These are phyloP conservation scores for Hoplostethus atlanticus DNA, from an alignment of 2,797 vertebrate species.

Conservation along the genomic window DNA sequence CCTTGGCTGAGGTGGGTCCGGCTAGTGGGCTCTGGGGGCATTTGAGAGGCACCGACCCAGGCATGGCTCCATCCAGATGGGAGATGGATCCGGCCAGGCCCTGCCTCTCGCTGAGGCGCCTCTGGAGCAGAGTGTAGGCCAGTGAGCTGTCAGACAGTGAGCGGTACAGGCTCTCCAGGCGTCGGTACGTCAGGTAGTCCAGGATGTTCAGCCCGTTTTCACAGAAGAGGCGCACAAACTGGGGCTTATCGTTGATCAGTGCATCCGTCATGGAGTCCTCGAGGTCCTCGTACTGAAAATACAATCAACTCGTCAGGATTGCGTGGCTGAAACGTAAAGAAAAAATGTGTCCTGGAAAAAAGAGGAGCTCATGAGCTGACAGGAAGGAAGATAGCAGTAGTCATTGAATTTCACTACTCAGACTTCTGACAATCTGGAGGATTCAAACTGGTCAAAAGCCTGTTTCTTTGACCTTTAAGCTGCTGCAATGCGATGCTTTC, in stretches of 20 bases:
- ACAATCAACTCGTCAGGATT: neutral
- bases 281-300: slow-evolving; percentile 85
- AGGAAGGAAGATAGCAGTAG: no score
- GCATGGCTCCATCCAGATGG: neutral
- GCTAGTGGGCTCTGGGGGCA: slow-evolving; percentile 1
- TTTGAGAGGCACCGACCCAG: neutral
- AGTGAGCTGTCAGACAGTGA: slow-evolving; percentile 78
- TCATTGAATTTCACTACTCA: no score
- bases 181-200: slow-evolving; percentile 85
- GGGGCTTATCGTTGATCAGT: slow-evolving; percentile 88
- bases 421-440: no score
- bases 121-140: slow-evolving; percentile 80
- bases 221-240: slow-evolving; percentile 90
- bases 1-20: slow-evolving; percentile 36
- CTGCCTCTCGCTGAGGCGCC: slow-evolving; percentile 70
- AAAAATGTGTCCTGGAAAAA: no score
- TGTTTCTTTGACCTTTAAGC: no score
- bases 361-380: no score
- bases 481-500: no score
- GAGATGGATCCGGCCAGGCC: slow-evolving; percentile 33
- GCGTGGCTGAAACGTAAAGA: no score
- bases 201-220: slow-evolving; percentile 89
- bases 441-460: no score
- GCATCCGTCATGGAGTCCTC: slow-evolving; percentile 90
- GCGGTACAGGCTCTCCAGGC: slow-evolving; percentile 85